Conservation (phyloP, 2,113 vertebrate species). For the Lampris megalopsis region DNA sequence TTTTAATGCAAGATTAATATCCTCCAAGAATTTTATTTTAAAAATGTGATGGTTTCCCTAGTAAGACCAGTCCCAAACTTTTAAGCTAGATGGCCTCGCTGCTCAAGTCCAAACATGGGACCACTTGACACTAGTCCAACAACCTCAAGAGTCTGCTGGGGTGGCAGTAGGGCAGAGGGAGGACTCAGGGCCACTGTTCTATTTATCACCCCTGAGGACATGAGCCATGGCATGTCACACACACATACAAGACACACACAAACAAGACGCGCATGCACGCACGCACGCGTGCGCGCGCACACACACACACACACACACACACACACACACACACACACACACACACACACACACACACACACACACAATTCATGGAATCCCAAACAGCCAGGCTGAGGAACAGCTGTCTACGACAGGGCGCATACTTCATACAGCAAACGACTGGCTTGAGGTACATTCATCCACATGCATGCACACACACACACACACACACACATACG, state of each 20-base stretch:
- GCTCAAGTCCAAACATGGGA: slow-evolving; percentile 18
- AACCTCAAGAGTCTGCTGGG: slow-evolving; percentile 63
- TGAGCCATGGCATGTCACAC: slow-evolving; percentile 86
- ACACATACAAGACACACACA: slow-evolving; percentile 25
- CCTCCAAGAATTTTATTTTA: background rate
- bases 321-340: slow-evolving; percentile 29
- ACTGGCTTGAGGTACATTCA: slow-evolving; percentile 30
- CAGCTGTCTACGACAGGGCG: slow-evolving; percentile 91
- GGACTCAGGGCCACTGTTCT: slow-evolving; percentile 84
- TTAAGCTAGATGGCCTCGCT: slow-evolving; percentile 9
- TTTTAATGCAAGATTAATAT: background rate
- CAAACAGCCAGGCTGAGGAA: slow-evolving; percentile 87
- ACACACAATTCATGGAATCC: slow-evolving; percentile 81
- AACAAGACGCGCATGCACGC: slow-evolving; percentile 11
- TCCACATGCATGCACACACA: slow-evolving; percentile 17
- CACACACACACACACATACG: slow-evolving; percentile 15
- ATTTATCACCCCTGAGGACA: slow-evolving; percentile 89
- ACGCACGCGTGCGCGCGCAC: slow-evolving; percentile 1
- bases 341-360: slow-evolving; percentile 16
- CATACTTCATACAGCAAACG: slow-evolving; percentile 74
- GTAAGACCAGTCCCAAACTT: background rate
- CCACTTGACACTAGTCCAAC: slow-evolving; percentile 45
- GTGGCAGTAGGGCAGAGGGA: slow-evolving; percentile 57
- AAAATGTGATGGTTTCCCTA: no score
- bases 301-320: slow-evolving; percentile 43